phyloP scores from a whole-genome alignment of 2,888 invertebrate genomes.

The Idaea biselata region DNA sequence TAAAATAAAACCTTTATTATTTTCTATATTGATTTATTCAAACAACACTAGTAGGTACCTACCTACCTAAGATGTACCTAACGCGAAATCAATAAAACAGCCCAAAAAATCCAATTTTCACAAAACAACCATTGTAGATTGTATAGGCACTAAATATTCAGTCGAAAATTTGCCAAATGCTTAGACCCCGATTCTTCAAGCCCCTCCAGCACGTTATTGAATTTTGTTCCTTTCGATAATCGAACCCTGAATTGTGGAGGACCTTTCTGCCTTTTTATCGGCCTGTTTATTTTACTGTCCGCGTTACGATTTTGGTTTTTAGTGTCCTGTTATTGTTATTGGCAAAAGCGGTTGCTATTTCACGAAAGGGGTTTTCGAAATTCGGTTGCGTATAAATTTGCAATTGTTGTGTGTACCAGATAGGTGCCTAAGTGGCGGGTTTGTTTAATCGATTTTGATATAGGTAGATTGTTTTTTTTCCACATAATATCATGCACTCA shows the following conservation, averaged over 20 bases:
- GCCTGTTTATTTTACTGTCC: slow-evolving; percentile 48
- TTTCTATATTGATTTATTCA: too few relatives aligned
- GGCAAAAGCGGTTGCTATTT: not conserved
- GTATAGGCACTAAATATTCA: slow-evolving; percentile 21
- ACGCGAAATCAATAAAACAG: not conserved
- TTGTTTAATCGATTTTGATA: too few relatives aligned
- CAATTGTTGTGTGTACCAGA: not conserved
- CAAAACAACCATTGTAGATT: not conserved
- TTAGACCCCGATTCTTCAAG: slow-evolving; percentile 33
- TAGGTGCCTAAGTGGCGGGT: too few relatives aligned
- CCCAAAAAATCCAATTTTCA: not conserved
- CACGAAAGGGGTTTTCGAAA: not conserved
- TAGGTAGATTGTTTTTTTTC: too few relatives aligned
- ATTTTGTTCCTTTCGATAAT: slow-evolving; percentile 46
- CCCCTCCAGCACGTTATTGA: slow-evolving; percentile 42
- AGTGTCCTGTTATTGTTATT: slow-evolving; percentile 29
- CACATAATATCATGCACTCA: too few relatives aligned
- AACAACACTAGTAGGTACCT: too few relatives aligned
- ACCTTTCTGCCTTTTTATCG: slow-evolving; percentile 45
- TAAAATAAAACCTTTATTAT: too few relatives aligned
- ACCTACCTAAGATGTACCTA: too few relatives aligned
- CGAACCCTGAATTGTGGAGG: slow-evolving; percentile 47
- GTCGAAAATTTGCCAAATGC: slow-evolving; percentile 19
- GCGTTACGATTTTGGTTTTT: slow-evolving; percentile 28
- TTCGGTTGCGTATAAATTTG: not conserved